Percentiles rank a stretch among this genome's conserved stretches.
These are phyloP conservation scores for Pyrrhia umbra DNA, from an alignment of 2,888 invertebrate genomes.

Conservation along the genomic window DNA sequence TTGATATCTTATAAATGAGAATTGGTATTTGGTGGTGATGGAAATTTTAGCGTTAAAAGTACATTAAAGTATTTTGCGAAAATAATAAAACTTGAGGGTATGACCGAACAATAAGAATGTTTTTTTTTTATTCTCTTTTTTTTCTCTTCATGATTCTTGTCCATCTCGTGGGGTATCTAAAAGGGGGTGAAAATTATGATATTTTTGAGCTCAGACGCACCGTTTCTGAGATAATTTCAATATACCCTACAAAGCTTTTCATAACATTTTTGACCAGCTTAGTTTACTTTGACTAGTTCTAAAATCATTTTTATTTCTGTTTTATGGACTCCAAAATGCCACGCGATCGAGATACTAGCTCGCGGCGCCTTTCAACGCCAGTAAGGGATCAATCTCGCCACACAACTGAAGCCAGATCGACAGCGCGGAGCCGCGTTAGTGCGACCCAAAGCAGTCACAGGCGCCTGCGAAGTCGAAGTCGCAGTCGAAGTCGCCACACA, in stretches of 20 bases:
- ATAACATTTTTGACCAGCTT: neutral
- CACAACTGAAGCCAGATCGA: neutral
- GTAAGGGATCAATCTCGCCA: neutral
- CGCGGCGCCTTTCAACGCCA: neutral
- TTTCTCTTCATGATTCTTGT: neutral
- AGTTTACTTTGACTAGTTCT: neutral
- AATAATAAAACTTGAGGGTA: neutral
- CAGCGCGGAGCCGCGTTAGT: neutral
- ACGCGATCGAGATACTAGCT: neutral
- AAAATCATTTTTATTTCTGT: neutral
- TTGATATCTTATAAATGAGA: too few species aligned
- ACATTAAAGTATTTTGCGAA: neutral
- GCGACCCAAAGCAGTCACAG: neutral
- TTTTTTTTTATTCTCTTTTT: too few species aligned
- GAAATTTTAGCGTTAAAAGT: neutral
- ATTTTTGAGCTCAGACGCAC: neutral
- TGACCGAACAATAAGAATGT: neutral
- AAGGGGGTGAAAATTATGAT: neutral
- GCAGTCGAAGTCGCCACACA: neutral
- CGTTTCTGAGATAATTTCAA: neutral
- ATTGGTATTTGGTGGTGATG: too few species aligned
- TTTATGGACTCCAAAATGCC: slow-evolving; percentile 1
- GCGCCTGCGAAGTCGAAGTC: neutral
- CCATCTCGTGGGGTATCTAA: neutral
- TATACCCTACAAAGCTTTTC: neutral